Evolutionary conservation across 2,888 invertebrate genomes (phyloP), one percentile per base, ranked within the genome.

Genomic region (Suillia variegata): DNA sequence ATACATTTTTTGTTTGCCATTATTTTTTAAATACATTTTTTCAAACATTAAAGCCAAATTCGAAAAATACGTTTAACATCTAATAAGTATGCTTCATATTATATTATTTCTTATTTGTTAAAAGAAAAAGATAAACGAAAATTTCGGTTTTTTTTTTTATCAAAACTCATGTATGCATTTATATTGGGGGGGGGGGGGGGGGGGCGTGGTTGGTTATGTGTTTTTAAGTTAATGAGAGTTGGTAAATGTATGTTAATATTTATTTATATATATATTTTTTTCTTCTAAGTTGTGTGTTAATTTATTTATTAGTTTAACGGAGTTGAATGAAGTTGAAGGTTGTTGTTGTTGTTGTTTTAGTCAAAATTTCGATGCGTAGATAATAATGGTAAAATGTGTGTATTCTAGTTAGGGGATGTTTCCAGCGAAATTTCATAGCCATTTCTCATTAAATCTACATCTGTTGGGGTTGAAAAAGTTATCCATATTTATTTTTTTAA

Each of bases 11-110:
- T 45, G 21, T 61, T 55, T 48, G 18, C 33, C 38, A 53, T 50
- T 56, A 21, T 38, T 54, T 57, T 65, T 50, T 56, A 54, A 50
- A 56, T 55, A 54, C 49, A 45, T 61, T 66, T 68, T 67, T 58
- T 38, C 12, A 60, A 73, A 69, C 64, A 66, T 74, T 72, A 75
- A 74, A 76, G 76, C 76, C 76, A 72, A 75, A 69, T 61, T 58
- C 62, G 63, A 73, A 72, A 50, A 73, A 68, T 68, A 70, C 67
- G 63, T 56, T 63, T 64, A 71, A 69, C 61, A 65, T 63, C 68
- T 59, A 67, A 67, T 24, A 51, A 31, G 26, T 34, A 52, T 52
- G 17, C 21, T 52, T 64, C 51, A 58, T 62, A 64, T 70, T 68
- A n/a, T n/a, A n/a, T n/a, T n/a, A n/a, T n/a, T n/a, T n/a, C n/a